Evolutionary conservation across 2,888 invertebrate genomes (phyloP).

Genomic region (Cyclophora albipunctata): DNA sequence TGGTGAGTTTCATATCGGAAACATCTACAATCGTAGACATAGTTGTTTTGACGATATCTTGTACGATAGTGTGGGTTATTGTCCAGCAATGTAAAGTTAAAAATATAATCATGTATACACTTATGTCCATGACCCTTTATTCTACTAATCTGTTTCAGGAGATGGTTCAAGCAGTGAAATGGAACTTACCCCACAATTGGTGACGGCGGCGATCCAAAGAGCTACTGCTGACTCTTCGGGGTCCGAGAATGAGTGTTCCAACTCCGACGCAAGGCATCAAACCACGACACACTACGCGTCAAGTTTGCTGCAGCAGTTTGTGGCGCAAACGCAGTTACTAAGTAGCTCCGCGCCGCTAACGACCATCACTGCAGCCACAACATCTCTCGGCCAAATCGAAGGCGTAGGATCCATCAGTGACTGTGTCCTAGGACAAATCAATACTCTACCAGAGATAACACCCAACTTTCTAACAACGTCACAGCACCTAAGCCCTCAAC

Average conservation of each 20-base stretch:
- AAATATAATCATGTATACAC: too few species aligned
- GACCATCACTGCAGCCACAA: slow-evolving; percentile 38
- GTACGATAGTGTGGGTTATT: not conserved
- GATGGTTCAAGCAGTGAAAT: slow-evolving; percentile 83
- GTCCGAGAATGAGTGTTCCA: slow-evolving; percentile 81
- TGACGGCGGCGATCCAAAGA: slow-evolving; percentile 85
- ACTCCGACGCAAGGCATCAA: slow-evolving; percentile 68
- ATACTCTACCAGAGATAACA: slow-evolving; percentile 51
- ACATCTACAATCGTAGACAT: not conserved
- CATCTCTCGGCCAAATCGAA: slow-evolving; percentile 43
- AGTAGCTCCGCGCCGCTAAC: slow-evolving; percentile 65
- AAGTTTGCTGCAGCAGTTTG: slow-evolving; percentile 86
- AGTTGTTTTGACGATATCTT: not conserved
- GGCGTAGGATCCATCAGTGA: slow-evolving; percentile 54
- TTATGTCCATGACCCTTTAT: too few species aligned
- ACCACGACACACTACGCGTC: slow-evolving; percentile 80
- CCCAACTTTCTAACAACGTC: slow-evolving; percentile 48
- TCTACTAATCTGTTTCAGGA: slow-evolving; percentile 39
- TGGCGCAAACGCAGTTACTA: slow-evolving; percentile 84
- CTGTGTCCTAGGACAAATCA: slow-evolving; percentile 60
- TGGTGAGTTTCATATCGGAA: slow-evolving; percentile 37
- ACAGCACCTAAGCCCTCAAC: slow-evolving; percentile 67
- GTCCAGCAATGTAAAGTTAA: too few species aligned
- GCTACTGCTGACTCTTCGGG: slow-evolving; percentile 81
- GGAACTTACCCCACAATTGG: slow-evolving; percentile 83